Evolutionary conservation across 2,888 invertebrate genomes (phyloP).

Genomic region (Coleophora deauratella): DNA sequence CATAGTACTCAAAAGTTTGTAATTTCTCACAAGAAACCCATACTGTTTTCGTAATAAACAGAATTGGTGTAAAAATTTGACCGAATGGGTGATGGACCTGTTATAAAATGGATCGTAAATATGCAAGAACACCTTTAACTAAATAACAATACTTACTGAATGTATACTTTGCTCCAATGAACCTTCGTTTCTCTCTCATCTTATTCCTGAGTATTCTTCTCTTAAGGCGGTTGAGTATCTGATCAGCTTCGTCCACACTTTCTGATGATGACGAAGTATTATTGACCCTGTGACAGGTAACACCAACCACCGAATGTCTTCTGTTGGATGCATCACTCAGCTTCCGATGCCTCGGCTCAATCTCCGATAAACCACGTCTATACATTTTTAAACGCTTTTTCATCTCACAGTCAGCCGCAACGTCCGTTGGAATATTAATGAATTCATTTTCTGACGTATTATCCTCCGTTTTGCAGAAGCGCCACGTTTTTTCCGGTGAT

Average conservation of each 20-base stretch:
- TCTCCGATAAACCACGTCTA: conserved; percentile 65
- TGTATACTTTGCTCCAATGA: conserved; percentile 44
- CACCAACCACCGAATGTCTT: conserved; percentile 53
- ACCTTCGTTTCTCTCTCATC: conserved; percentile 58
- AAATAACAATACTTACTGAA: conserved; percentile 50
- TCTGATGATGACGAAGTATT: conserved; percentile 63
- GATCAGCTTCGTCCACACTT: conserved; percentile 68
- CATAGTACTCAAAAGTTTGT: no score
- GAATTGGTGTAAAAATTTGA: no score
- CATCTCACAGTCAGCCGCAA: conserved; percentile 60
- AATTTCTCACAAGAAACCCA: no score
- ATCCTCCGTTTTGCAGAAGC: conserved; percentile 33
- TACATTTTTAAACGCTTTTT: conserved; percentile 67
- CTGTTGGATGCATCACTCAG: conserved; percentile 41
- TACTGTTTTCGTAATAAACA: no score
- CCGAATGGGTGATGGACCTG: no score
- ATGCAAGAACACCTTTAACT: no score
- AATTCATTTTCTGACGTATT: conserved; percentile 53
- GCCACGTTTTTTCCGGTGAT: conserved; percentile 29
- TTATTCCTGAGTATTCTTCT: conserved; percentile 68
- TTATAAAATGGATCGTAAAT: no score
- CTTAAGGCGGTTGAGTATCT: conserved; percentile 62
- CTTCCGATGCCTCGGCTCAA: conserved; percentile 36
- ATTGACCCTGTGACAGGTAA: conserved; percentile 23
- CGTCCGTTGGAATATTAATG: conserved; percentile 55